Evolutionary conservation across 1,140 invertebrate genomes (phyloP), one percentile per base, ranked within the genome.

Genomic region (Latrodectus geometricus): DNA sequence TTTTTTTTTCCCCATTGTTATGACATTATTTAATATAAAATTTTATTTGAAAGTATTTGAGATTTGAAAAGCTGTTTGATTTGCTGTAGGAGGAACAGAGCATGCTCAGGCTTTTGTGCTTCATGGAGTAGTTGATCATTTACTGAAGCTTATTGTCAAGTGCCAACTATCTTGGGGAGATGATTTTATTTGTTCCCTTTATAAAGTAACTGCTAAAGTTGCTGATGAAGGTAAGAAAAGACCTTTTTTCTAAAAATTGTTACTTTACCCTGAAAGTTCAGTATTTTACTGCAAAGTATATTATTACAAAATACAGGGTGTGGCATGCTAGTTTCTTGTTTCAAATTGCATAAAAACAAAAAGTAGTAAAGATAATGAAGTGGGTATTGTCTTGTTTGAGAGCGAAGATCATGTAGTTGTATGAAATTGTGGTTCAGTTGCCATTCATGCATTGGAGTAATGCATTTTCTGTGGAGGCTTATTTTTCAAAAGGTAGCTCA

Each of bases 111-210:
- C 77, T 35, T 80, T 87, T 66, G 85, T 80, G 5, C 52, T 54
- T 35, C 76, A 80, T 79, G 77, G 77, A 21, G 85, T 76, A n/a
- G 70, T 66, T 48, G 77, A 87, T 68, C 77, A 80, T 66, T 80
- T 87, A 8, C 20, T 87, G 65, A 87, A 87, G 66, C 77, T 87
- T 8, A 80, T 87, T 74, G 85, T 79, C 9, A 87, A 87, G 74
- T 73, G 85, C 70, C 85, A 87, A 20, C 15, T 79, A 9, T 80
- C 85, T 20, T 87, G 76, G 76, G 77, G 76, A 12, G 85, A 87
- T 79, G 85, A 87, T 52, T 87, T 87, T 54, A 66, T 87, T 15
- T 79, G 52, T 14, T 79, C 85, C 12, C 52, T 87, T 17, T 87
- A 87, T 23, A 74, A 23, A 79, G 56, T 87, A 8, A 80, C 85